Conservation (phyloP, 2,113 vertebrate genomes). For the Eira barbara region DNA sequence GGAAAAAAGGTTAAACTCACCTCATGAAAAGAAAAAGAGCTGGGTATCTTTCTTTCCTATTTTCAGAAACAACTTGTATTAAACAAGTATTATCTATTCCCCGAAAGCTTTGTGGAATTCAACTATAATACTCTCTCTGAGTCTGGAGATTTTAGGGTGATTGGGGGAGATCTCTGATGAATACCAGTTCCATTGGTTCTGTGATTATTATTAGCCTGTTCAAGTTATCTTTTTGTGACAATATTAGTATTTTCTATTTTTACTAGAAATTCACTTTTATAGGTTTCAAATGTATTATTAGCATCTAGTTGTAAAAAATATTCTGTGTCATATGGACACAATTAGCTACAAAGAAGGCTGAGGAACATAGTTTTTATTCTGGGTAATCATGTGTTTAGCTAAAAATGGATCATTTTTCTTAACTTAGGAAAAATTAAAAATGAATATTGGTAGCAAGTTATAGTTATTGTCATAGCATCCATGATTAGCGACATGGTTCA, state of each 20-base stretch:
- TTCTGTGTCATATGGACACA: background rate
- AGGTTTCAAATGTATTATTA: background rate
- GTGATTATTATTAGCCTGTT: background rate
- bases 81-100: background rate
- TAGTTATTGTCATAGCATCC: background rate
- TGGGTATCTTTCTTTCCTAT: background rate
- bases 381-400: background rate
- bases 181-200: background rate
- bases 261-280: background rate
- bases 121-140: background rate
- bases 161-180: background rate
- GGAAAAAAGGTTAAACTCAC: background rate
- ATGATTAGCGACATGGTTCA: background rate
- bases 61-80: background rate
- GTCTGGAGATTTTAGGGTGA: background rate
- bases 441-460: background rate
- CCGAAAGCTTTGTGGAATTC: background rate
- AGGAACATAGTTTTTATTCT: background rate
- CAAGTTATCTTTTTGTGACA: background rate
- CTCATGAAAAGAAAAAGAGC: background rate
- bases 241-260: background rate
- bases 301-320: slow-evolving; percentile 5
- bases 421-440: background rate
- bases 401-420: background rate
- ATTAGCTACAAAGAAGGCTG: background rate